Base-by-base conservation (phyloP, 1,140 invertebrate species). In the Cherax destructor region DNA sequence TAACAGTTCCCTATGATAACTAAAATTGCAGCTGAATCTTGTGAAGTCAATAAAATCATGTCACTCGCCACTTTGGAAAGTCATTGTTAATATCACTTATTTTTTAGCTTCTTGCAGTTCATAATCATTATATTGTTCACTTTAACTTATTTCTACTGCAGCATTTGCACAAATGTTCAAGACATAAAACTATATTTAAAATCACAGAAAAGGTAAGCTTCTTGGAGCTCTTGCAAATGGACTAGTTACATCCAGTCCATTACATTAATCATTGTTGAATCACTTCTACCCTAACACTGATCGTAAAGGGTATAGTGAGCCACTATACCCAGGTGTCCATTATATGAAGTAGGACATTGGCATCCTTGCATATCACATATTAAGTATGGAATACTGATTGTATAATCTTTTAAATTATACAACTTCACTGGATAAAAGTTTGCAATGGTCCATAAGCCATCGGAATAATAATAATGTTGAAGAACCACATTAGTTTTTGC, bases 131-230 rank as follows among this genome's bases (percentile, higher is more conserved):
- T 11, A 56, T 61, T 30, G 52, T 74, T 77, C 52, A 86, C 11
- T 74, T 76, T 89, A 76, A 47, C 76, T 77, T 83, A 89, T 30
- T 81, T 61, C 65, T 89, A 89, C 50, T 76, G 77, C 59, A 89
- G 56, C n/a, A 81, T 16, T 83, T 72, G 79, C 79, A 83, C 50
- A 47, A 89, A 50, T 89, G 74, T 74, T 78, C 85, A 76, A 77
- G 72, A 83, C 47, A 77, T 80, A 88, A 72, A 88, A 59, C 87
- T 89, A 89, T 83, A 89, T 89, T 81, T 87, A 89, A 89, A 89
- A 89, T 89, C 87, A 89, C 87, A 89, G 87, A 81, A 89, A 72
- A 83, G 50, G 47, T 41, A 80, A 89, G 80, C 87, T 56, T 24
- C 30, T 52, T 47, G 47, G 87, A 89, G 87, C 80, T 89, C 87